A percentile compares a stretch with the other conserved stretches of the same genome.
phyloP scores from a whole-genome alignment of 2,113 vertebrate genomes.

The Percina caprodes region DNA sequence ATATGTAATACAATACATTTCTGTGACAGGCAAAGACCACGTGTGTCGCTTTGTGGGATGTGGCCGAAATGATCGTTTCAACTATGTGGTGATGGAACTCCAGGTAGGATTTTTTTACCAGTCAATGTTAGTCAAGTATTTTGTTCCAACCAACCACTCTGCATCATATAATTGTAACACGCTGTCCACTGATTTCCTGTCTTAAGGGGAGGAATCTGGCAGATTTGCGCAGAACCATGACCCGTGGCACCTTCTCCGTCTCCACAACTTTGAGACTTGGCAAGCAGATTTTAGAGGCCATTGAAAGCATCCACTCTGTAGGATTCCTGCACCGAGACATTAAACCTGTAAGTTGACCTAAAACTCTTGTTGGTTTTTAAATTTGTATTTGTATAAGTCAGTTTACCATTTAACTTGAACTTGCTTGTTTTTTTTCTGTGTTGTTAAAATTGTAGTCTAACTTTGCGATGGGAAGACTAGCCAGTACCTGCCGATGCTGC shows the following conservation, averaged over 20 bases:
- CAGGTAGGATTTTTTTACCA: slow-evolving; percentile 83
- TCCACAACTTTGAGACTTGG: slow-evolving; percentile 95
- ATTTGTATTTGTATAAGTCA: background rate
- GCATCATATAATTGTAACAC: background rate
- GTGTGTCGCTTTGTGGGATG: slow-evolving; percentile 98
- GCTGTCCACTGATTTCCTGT: background rate
- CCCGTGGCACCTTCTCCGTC: slow-evolving; percentile 91
- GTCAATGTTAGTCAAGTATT: background rate
- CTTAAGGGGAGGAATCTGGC: slow-evolving; percentile 95
- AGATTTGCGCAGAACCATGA: slow-evolving; percentile 93
- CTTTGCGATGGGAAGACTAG: slow-evolving; percentile 97
- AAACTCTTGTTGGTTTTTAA: background rate
- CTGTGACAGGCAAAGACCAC: slow-evolving; percentile 93
- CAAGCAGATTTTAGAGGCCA: slow-evolving; percentile 94
- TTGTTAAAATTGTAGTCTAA: slow-evolving; percentile 87
- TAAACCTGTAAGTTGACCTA: slow-evolving; percentile 89
- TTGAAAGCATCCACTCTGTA: slow-evolving; percentile 98
- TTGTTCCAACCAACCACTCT: background rate
- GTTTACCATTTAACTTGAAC: background rate
- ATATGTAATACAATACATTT: background rate
- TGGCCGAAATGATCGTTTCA: slow-evolving; percentile 97
- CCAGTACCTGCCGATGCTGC: slow-evolving; percentile 96
- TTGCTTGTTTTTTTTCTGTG: slow-evolving; percentile 19
- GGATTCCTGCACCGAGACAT: slow-evolving; percentile 98
- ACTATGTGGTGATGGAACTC: slow-evolving; percentile 99